Base-by-base conservation (phyloP, 1,140 invertebrate genomes). In the Achroia grisella region DNA sequence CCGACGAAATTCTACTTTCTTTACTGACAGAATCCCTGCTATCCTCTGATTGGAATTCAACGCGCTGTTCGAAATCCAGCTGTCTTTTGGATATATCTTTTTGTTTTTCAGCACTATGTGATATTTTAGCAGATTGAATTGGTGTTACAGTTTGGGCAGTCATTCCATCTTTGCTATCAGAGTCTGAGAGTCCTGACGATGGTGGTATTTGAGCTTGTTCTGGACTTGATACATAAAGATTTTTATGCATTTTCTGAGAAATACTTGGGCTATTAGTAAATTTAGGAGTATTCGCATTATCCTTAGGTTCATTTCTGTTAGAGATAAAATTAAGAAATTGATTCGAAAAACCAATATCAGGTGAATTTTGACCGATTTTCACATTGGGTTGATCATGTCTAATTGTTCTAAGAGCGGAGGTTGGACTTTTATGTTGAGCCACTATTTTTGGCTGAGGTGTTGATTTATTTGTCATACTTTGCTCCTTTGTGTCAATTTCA, bases 171-270 rank as follows among this genome's bases (percentile, higher is more conserved):
- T 86, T 85, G 49, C 74, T 81, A 12, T 80, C 78, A 3, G 80
- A 79, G 39, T 86, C 86, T 2, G 79, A 80, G 30, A 74, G 58
- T 6, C 82, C 80, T 8, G 85, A 78, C 1, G 73, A 78, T 8
- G 82, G 84, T 8, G 86, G 81, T 36, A 86, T 75, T 65, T 87
- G 86, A 13, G 78, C 83, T 52, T 87, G 86, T 48, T 87, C 86
- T 11, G 86, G 86, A 68, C 86, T 87, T 35, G 86, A 87, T 8
- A 87, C 86, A 59, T 87, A 86, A 15, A 87, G 60, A 44, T 87
- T 87, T 62, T 87, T 87, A 56, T 87, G 79, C 83, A 87, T 87
- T 48, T 87, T 87, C 41, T 87, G 82, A 8, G 86, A 86, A 72
- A 87, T 87, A 52, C 63, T 87, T 4, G 83, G 83, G 44, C 86